These are phyloP conservation scores for Apamea monoglypha DNA, from an alignment of 2,888 invertebrate species.

Conservation along the genomic window DNA sequence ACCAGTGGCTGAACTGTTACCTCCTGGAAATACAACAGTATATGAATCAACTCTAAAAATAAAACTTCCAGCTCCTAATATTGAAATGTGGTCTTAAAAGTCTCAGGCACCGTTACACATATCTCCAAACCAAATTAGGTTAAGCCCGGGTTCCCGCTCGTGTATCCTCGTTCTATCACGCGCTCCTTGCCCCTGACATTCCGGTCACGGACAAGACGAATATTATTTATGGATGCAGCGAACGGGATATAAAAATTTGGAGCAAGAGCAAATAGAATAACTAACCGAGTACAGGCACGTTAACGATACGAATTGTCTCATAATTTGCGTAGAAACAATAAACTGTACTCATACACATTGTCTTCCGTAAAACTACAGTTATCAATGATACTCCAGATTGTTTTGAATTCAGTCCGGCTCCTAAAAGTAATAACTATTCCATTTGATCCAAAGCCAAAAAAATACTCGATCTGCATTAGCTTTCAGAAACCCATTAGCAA, in stretches of 20 bases:
- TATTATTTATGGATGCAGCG: constrained; percentile 59
- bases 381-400: constrained; percentile 12
- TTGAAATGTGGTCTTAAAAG: constrained; percentile 26
- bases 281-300: constrained; percentile 17
- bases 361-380: not conserved
- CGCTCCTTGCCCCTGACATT: constrained; percentile 62
- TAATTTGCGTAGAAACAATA: not conserved
- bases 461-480: constrained; percentile 31
- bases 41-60: constrained; percentile 12
- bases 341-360: not conserved
- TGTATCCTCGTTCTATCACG: constrained; percentile 32
- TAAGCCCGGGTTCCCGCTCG: constrained; percentile 38
- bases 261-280: constrained; percentile 53
- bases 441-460: constrained; percentile 56
- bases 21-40: not conserved
- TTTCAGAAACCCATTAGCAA: constrained; percentile 55
- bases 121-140: constrained; percentile 64
- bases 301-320: constrained; percentile 23
- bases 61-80: not conserved
- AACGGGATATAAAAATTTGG: constrained; percentile 41
- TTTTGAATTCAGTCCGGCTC: not conserved
- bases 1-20: not conserved
- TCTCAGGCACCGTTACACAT: constrained; percentile 44
- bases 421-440: constrained; percentile 18
- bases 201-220: constrained; percentile 53